Evolutionary conservation across 2,113 vertebrate genomes (phyloP), one percentile per base, ranked within the genome.

Genomic region (Bombycilla garrulus): DNA sequence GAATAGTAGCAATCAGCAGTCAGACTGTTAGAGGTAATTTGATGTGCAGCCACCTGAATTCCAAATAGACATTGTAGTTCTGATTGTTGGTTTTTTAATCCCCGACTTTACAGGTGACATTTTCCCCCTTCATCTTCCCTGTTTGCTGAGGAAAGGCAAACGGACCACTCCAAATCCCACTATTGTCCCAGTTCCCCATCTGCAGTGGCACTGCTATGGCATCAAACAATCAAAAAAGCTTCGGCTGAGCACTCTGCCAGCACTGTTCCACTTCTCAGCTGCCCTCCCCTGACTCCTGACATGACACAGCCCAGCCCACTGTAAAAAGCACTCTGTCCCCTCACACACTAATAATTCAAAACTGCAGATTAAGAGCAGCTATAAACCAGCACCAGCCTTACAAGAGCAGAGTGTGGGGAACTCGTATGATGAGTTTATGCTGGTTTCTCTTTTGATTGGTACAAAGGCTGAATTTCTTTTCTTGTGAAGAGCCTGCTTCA

Each of bases 1-100:
- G 69, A 95, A 93, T 53, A 87, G 69, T 3, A 48, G 47, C 86
- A 87, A 91, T 92, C 95, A 96, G 92, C 77, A 78, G 72, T 25
- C 28, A 53, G 81, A 28, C 36, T 67, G 35, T 60, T 69, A 45
- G 65, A 86, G 38, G 51, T 15, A 57, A 86, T 89, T 79, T 51
- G 79, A 84, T 69, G n/a, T 15, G 36, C 72, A 95, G 61, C 44
- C 73, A 72, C 69, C 40, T 91, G 86, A 87, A 91, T 79, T 64
- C 60, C 47, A 86, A 73, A 54, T 6, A 47, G 42, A 50, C 26
- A 28, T n/a, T 4, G 15, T 23, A 26, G n/a, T 38, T 84, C 56
- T 48, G 42, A 50, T 24, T 44, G 35, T 35, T 50, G 19, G 0
- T 2, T 51, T 36, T 36, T 42, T 36, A 6, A 35, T 62, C 5